These are phyloP conservation scores for Hypothenemus hampei DNA, from an alignment of 1,140 invertebrate genomes.

Conservation along the genomic window DNA sequence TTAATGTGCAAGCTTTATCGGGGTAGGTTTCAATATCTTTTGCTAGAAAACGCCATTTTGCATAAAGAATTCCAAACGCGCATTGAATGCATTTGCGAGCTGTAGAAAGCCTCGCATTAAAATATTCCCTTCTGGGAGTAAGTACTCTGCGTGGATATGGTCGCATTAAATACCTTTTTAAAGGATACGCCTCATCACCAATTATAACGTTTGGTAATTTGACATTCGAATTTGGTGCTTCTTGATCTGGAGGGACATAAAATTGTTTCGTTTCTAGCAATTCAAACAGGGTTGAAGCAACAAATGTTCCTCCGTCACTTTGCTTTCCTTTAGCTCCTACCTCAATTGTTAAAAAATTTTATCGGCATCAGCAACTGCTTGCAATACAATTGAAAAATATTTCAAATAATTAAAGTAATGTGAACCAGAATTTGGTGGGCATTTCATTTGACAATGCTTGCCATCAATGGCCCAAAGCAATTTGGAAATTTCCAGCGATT, in stretches of 20 bases:
- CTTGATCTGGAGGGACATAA: neutral
- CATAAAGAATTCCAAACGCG: constrained; percentile 41
- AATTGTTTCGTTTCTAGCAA: constrained; percentile 14
- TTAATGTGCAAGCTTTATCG: constrained; percentile 34
- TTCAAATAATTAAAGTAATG: constrained; percentile 18
- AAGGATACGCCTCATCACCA: constrained; percentile 48
- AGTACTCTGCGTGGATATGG: constrained; percentile 44
- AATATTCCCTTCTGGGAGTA: constrained; percentile 42
- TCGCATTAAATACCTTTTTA: constrained; percentile 44
- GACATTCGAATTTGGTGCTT: constrained; percentile 1
- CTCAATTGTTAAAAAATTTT: constrained; percentile 22
- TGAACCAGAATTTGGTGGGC: constrained; percentile 3
- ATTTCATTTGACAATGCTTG: constrained; percentile 15
- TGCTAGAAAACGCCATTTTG: constrained; percentile 45
- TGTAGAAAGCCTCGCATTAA: constrained; percentile 45
- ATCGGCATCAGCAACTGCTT: constrained; percentile 18
- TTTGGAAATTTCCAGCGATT: constrained; percentile 15
- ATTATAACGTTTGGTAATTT: constrained; percentile 25
- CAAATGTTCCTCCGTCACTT: constrained; percentile 24
- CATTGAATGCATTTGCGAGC: constrained; percentile 32
- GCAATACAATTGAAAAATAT: constrained; percentile 17
- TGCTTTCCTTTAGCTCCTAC: constrained; percentile 11
- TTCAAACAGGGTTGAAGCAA: constrained; percentile 5
- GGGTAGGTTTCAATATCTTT: constrained; percentile 33
- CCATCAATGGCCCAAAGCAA: constrained; percentile 10